phyloP scores from a whole-genome alignment of 1,140 invertebrate genomes.

The Elymnias hypermnestra region DNA sequence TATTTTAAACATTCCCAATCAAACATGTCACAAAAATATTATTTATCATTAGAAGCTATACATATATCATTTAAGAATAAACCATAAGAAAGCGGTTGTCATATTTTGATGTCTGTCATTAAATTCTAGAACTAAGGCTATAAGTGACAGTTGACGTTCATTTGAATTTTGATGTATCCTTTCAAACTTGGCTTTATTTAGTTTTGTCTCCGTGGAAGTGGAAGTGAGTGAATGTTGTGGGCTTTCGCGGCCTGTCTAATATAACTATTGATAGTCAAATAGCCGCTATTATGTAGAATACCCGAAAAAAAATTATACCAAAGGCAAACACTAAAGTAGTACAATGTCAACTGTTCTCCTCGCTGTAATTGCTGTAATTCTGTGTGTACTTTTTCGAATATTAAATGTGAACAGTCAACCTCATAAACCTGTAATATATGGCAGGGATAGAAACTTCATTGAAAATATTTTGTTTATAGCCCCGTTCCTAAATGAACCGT shows the following conservation, averaged over 20 bases:
- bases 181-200: no score
- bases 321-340: no score
- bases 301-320: conserved; percentile 11
- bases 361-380: conserved; percentile 84
- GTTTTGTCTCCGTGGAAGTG: conserved; percentile 11
- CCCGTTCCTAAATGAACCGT: conserved; percentile 86
- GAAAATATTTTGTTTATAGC: conserved; percentile 86
- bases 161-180: no score
- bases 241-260: not conserved
- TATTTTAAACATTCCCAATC: no score
- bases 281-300: conserved; percentile 26
- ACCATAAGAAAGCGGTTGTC: no score
- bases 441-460: conserved; percentile 84
- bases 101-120: no score
- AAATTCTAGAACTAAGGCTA: no score
- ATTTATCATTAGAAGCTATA: no score
- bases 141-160: not conserved
- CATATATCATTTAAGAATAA: no score
- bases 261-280: conserved; percentile 1
- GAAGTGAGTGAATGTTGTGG: conserved; percentile 1
- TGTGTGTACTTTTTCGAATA: conserved; percentile 88
- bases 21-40: no score
- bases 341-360: conserved; percentile 85
- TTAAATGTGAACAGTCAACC: conserved; percentile 88
- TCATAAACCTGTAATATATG: conserved; percentile 83